A percentile compares a stretch with the other conserved stretches of the same genome.
Evolutionary conservation across 2,113 vertebrate species (phyloP).

Genomic region (Gadus macrocephalus): DNA sequence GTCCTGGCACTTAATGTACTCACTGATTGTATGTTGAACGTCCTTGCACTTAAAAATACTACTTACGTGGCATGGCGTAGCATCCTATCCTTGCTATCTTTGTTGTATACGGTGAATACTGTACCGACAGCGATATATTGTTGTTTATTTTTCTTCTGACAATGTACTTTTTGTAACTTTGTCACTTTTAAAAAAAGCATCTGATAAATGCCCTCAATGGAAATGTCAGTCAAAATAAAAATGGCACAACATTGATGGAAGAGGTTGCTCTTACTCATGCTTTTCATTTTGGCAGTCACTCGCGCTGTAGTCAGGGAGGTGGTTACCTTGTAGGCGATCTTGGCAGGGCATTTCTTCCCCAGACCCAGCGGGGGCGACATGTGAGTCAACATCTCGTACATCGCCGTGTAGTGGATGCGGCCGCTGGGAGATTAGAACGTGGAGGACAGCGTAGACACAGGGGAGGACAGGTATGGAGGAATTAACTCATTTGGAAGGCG

Average conservation of each 20-base stretch:
- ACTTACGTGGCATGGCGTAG: too few relatives aligned
- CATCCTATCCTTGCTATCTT: too few relatives aligned
- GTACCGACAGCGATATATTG: too few relatives aligned
- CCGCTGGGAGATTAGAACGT: constrained; percentile 73
- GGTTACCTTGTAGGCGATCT: constrained; percentile 98
- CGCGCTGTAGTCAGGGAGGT: neutral
- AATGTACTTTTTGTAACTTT: too few relatives aligned
- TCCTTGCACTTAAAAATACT: too few relatives aligned
- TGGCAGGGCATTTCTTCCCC: constrained; percentile 98
- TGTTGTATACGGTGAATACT: too few relatives aligned
- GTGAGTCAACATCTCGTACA: constrained; percentile 99
- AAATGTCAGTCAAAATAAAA: neutral
- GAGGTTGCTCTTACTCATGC: too few relatives aligned
- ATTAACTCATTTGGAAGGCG: too few relatives aligned
- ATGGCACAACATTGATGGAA: neutral
- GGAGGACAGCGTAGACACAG: constrained; percentile 33
- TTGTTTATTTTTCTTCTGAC: too few relatives aligned
- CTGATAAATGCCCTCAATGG: neutral
- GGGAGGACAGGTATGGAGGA: neutral
- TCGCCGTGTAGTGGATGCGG: constrained; percentile 98
- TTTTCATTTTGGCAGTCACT: neutral
- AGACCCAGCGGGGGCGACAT: constrained; percentile 98
- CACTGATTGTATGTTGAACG: too few relatives aligned
- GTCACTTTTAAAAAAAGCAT: too few relatives aligned
- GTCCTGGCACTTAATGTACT: too few relatives aligned